Conservation (phyloP, 23 tunicate species). For the Oikopleura dioica region DNA sequence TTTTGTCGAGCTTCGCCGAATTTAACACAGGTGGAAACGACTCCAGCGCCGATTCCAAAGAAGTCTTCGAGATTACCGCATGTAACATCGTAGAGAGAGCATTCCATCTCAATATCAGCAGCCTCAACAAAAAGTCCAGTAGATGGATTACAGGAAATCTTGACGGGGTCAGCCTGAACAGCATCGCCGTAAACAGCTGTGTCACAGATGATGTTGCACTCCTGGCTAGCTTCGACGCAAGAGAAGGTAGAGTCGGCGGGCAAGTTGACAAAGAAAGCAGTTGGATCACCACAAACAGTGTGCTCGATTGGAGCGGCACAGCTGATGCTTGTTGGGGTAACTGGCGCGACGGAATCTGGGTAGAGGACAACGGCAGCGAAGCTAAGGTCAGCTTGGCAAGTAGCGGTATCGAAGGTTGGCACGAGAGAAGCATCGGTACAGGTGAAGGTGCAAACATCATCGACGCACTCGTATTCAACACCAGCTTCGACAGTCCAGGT, state of each 20-base stretch:
- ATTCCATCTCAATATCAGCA: neutral
- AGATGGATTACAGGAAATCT: neutral
- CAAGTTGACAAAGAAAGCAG: neutral
- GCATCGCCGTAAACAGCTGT: neutral
- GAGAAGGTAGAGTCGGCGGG: neutral
- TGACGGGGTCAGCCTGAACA: neutral
- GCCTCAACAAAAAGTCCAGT: neutral
- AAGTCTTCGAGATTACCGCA: conserved; percentile 1
- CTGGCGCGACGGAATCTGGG: no score
- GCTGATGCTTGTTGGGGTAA: no score
- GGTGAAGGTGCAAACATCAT: neutral
- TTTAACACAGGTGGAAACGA: neutral
- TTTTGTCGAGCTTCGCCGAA: neutral
- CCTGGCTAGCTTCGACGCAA: neutral
- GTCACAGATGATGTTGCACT: neutral
- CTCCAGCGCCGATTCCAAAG: neutral
- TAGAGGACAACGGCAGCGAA: no score
- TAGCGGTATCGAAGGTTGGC: neutral
- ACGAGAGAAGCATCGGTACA: neutral
- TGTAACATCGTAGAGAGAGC: neutral
- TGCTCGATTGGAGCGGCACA: no score
- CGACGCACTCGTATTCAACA: neutral
- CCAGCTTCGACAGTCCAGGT: neutral
- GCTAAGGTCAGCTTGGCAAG: no score
- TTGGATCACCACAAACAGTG: neutral